Percentiles rank a stretch among this genome's conserved stretches.
Conservation (phyloP, 1,140 invertebrate genomes). For the Papilio polytes region DNA sequence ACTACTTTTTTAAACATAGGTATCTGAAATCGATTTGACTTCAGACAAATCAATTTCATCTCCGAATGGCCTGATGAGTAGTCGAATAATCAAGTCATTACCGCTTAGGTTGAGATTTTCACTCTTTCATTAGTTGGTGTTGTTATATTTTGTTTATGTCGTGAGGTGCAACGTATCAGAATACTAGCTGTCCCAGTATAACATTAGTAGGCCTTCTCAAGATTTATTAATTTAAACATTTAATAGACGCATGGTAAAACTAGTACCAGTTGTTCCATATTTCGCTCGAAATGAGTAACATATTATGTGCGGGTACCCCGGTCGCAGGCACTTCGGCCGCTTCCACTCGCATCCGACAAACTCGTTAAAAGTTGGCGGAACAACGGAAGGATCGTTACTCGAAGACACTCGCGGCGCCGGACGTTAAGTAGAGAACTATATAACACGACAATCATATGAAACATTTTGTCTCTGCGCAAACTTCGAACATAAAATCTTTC, state of each 20-base stretch:
- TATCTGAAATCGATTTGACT: background rate
- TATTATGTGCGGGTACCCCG: conserved; percentile 58
- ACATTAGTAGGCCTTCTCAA: background rate
- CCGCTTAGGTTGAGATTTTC: background rate
- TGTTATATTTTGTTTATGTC: too few species aligned
- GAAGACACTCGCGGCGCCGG: conserved; percentile 75
- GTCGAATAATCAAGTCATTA: background rate
- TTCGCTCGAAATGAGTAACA: conserved; percentile 62
- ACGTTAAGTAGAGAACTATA: conserved; percentile 81
- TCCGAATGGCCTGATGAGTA: background rate
- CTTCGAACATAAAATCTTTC: conserved; percentile 1
- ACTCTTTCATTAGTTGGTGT: background rate
- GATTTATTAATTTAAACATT: conserved; percentile 2
- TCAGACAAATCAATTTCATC: background rate
- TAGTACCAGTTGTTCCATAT: conserved; percentile 46
- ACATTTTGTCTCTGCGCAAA: conserved; percentile 75
- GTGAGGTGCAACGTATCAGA: too few species aligned
- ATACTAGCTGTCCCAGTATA: too few species aligned
- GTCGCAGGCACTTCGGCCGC: conserved; percentile 59
- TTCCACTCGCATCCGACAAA: conserved; percentile 76
- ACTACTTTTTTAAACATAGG: background rate
- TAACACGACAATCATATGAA: conserved; percentile 80
- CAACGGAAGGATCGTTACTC: conserved; percentile 77
- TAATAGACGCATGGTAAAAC: background rate
- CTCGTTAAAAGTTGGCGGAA: conserved; percentile 82